Evolutionary conservation across 2,113 vertebrate species (phyloP).

Genomic region (Syngnathus scovelli): DNA sequence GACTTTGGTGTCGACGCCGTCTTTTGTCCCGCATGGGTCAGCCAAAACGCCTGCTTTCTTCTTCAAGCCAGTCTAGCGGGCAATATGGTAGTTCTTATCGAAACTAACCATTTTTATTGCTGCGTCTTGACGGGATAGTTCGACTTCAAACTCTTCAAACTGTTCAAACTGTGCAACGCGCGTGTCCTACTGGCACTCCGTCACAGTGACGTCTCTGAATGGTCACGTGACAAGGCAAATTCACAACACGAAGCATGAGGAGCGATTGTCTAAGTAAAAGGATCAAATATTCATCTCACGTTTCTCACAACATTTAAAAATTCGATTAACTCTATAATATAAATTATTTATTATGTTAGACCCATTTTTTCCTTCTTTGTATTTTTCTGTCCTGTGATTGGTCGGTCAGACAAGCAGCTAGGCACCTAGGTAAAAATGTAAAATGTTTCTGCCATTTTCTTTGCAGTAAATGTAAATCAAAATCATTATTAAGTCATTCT

Average conservation of each 20-base stretch:
- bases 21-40: not conserved
- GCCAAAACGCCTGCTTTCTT: not conserved
- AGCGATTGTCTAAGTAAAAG: not conserved
- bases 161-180: slow-evolving; percentile 61
- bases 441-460: not conserved
- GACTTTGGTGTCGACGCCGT: not conserved
- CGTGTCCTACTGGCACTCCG: slow-evolving; percentile 19
- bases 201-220: slow-evolving; percentile 43
- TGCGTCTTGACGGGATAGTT: slow-evolving; percentile 9
- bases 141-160: slow-evolving; percentile 73
- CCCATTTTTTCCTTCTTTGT: too few relatives aligned
- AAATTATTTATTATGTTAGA: too few relatives aligned
- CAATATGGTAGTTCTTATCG: slow-evolving; percentile 14
- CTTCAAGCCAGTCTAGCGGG: not conserved
- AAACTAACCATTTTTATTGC: slow-evolving; percentile 43
- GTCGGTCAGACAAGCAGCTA: too few relatives aligned
- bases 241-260: slow-evolving; percentile 15
- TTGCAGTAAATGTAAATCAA: too few relatives aligned
- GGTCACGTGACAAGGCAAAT: slow-evolving; percentile 50
- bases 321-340: not conserved
- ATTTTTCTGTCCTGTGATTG: too few relatives aligned
- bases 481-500: too few relatives aligned
- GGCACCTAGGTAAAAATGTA: not conserved
- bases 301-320: not conserved
- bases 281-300: not conserved